Base-by-base conservation (phyloP, 1,140 invertebrate species). In the Drosophila kanapiae region DNA sequence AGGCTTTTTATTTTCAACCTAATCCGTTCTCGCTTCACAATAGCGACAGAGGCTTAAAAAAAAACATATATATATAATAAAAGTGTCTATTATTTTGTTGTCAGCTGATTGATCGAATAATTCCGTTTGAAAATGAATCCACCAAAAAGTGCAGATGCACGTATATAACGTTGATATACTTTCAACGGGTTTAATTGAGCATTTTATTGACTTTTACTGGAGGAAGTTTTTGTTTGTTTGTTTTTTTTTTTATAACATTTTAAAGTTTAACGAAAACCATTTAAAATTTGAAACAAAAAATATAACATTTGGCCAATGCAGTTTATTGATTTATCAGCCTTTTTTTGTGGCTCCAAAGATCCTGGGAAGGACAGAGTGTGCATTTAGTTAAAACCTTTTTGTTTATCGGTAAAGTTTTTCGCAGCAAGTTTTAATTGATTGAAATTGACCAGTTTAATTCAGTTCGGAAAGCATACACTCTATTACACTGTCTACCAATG, bases 91-190 rank as follows among this genome's bases (percentile, higher is more conserved):
- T 23, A 23, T 11, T 40, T 60, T 60, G n/a, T 10, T 60, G 33
- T 35, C n/a, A 56, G 31, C 45, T 61, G 47, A 59, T 37, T 60
- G 33, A 63, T 63, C 33, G 13, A 42, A 60, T 64, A 60, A 42
- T 60, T 42, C 54, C 54, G 14, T 64, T 61, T 61, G 58, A 60
- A 60, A 60, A 29, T 42, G 27, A 59, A 59, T 18, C 23, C 33
- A 1, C 33, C 29, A 4, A 63, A 61, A 63, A 59, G 16, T 14
- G 7, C 33, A 54, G 4, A 6, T n/a, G 16, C 5, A 27, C 31
- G 7, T 37, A 23, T 42, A 14, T 8, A 18, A n/a, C 13, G 18
- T 33, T 31, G 11, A 6, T 62, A 29, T 57, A 23, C 27, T 38
- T 56, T 38, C n/a, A 58, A 40, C 35, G 38, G 9, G 31, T 42